phyloP scores from a whole-genome alignment of 2,888 invertebrate species.

The Thymelicus acteon region DNA sequence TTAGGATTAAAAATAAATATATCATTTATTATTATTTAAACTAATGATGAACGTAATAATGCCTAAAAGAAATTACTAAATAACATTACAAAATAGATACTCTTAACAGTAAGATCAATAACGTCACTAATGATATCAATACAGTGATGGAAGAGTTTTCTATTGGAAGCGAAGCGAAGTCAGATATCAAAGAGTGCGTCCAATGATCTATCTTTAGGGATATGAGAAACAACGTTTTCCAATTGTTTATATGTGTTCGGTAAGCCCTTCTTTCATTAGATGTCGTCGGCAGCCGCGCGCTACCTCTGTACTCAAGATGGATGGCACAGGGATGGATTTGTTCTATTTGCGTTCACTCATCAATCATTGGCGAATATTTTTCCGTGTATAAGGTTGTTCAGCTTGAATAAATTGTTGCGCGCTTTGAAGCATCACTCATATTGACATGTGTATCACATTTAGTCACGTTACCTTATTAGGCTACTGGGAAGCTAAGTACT shows the following conservation, averaged over 20 bases:
- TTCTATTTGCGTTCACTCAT: constrained; percentile 82
- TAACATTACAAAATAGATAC: no score
- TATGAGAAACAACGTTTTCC: constrained; percentile 78
- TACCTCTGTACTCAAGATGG: constrained; percentile 70
- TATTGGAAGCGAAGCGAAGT: background rate
- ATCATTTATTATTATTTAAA: no score
- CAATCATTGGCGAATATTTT: constrained; percentile 84
- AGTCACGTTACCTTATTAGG: constrained; percentile 50
- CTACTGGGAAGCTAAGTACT: background rate
- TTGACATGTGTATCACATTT: constrained; percentile 72
- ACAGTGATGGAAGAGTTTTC: background rate
- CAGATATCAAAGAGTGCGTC: background rate
- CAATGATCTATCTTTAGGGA: constrained; percentile 74
- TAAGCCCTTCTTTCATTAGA: constrained; percentile 83
- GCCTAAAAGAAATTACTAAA: no score
- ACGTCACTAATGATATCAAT: no score
- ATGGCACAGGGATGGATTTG: constrained; percentile 81
- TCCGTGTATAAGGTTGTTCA: constrained; percentile 83
- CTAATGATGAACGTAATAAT: no score
- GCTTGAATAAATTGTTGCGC: constrained; percentile 80
- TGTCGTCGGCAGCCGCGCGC: constrained; percentile 71
- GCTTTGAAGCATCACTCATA: constrained; percentile 67
- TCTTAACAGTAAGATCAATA: no score
- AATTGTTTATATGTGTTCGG: constrained; percentile 81
- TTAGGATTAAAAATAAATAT: no score